Evolutionary conservation across 2,888 invertebrate species (phyloP), one percentile per base, ranked within the genome.

Genomic region (Ligdia adustata): DNA sequence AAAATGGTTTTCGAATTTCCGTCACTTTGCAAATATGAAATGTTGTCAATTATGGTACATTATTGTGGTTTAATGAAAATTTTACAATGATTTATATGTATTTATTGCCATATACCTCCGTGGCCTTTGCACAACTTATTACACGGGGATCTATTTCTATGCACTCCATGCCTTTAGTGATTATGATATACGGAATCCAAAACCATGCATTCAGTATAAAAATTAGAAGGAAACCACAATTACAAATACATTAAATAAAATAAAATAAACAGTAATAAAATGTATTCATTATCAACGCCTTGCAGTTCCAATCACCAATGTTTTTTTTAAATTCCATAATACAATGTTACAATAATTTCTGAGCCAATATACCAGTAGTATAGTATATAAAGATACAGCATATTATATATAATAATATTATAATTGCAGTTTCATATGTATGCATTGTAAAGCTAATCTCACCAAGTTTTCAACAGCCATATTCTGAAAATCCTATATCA

Each of bases 201-300:
- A 31, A 35, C 28, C 40, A 46, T 40, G 35, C 40, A 28, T 37
- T 31, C 9, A 40, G 35, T 38, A 26, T 14, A 28, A 22, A 14
- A 33, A 37, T 18, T 29, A 35, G 28, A 11, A 29, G 33, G 26
- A 6, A 16, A 9, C 46, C 22, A 9, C 6, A 24, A 13, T 22
- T 11, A 16, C 22, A 39, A 9, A 11, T 6, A 11, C 12, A 33
- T 14, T 31, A 46, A 35, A 42, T 37, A 51, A 4, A 27, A 7
- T 12, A 26, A 35, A 24, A 15, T 35, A 35, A 26, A 35, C 26
- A 26, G 44, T 37, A 47, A 48, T n/a, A 48, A 59, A 40, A 60
- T 60, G 60, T 60, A 60, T 60, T 60, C 60, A 60, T 60, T 57
- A 57, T 60, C 57, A 58, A 32, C 43, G 43, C 49, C 31, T 49